Conservation (phyloP, 1,140 invertebrate genomes). For the Mizuhopecten yessoensis region DNA sequence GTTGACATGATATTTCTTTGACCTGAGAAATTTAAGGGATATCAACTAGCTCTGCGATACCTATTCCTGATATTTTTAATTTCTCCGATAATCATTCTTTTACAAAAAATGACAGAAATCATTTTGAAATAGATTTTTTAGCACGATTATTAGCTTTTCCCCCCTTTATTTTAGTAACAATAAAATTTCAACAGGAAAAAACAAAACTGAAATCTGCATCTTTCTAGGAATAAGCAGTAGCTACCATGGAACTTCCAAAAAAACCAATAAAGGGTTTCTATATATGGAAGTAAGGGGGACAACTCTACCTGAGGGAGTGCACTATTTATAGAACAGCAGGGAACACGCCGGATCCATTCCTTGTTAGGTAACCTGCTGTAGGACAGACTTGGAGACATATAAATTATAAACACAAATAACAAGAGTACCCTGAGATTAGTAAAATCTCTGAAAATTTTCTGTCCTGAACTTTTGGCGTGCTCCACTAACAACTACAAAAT, state of each 20-base stretch:
- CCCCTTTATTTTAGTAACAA: not conserved
- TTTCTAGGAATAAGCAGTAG: not conserved
- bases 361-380: not conserved
- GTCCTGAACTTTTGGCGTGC: not conserved
- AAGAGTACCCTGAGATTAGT: not conserved
- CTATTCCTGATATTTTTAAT: not conserved
- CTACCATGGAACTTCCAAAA: not conserved
- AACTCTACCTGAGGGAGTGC: conserved; percentile 31
- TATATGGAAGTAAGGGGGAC: not conserved
- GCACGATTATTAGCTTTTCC: not conserved
- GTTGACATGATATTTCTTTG: not conserved
- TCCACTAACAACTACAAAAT: not conserved
- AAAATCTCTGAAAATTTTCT: not conserved
- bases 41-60: not conserved
- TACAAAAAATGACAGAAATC: not conserved
- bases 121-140: not conserved
- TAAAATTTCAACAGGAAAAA: not conserved
- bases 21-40: not conserved
- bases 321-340: not conserved
- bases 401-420: not conserved
- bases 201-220: not conserved
- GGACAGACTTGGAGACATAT: not conserved
- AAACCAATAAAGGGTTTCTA: not conserved
- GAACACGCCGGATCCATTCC: not conserved
- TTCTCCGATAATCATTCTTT: too few species aligned